phyloP scores from a whole-genome alignment of 2,888 invertebrate species.

The Protonemura montana region DNA sequence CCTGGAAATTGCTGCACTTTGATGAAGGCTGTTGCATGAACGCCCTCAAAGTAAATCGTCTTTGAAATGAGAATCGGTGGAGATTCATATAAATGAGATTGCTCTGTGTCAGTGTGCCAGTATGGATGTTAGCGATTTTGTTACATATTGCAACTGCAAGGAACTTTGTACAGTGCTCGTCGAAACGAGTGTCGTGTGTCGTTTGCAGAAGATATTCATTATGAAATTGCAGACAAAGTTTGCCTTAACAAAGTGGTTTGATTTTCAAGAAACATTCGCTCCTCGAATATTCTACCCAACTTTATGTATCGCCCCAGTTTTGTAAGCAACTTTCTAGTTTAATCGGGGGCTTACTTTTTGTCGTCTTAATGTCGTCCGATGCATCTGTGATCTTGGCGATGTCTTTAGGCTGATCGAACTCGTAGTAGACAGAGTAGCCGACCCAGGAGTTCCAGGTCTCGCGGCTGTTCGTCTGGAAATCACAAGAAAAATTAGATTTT shows the following conservation, averaged over 20 bases:
- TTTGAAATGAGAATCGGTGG: not conserved
- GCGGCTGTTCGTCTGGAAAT: constrained; percentile 17
- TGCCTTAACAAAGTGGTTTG: not conserved
- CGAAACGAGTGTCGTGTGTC: not conserved
- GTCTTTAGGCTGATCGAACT: constrained; percentile 50
- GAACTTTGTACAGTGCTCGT: not conserved
- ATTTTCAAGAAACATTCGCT: not conserved
- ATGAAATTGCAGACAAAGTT: not conserved
- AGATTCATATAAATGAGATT: not conserved
- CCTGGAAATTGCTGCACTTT: not conserved
- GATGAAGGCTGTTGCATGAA: not conserved
- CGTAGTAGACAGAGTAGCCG: constrained; percentile 51
- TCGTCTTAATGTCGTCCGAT: constrained; percentile 37
- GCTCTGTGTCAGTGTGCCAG: not conserved
- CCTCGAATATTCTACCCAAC: too few relatives aligned
- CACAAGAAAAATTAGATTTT: not conserved
- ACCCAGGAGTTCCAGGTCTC: constrained; percentile 30
- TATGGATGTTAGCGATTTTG: not conserved
- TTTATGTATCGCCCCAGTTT: not conserved
- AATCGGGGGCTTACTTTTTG: constrained; percentile 16
- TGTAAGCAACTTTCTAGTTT: not conserved
- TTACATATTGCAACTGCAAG: not conserved
- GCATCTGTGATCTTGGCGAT: constrained; percentile 32
- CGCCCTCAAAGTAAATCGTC: not conserved
- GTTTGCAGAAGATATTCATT: not conserved